Percentiles rank a stretch among this genome's conserved stretches.
These are phyloP conservation scores for Cataglyphis livida DNA, from an alignment of 2,888 invertebrate species.

Conservation along the genomic window DNA sequence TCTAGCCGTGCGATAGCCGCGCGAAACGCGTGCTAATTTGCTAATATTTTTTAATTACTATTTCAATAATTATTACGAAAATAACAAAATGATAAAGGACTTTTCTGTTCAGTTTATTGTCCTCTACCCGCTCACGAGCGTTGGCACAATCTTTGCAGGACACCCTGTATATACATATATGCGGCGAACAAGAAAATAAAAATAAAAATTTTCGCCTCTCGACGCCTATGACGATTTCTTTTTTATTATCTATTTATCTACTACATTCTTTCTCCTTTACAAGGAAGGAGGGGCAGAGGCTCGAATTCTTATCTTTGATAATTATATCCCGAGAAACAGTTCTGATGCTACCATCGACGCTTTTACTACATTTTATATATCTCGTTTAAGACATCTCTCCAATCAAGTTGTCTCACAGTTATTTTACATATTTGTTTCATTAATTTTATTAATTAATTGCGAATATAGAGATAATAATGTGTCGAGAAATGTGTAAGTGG, in stretches of 20 bases:
- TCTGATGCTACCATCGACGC: background rate
- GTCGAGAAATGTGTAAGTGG: background rate
- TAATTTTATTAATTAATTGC: background rate
- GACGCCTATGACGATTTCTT: constrained; percentile 2
- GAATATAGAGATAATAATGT: background rate
- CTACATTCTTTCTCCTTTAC: background rate
- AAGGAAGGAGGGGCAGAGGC: background rate
- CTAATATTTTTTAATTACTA: no score
- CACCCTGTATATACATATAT: background rate
- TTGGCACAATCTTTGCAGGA: no score
- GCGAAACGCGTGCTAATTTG: no score
- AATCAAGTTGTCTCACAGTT: background rate
- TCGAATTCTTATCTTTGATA: background rate
- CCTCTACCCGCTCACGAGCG: no score
- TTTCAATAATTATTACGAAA: no score
- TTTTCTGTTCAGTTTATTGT: no score
- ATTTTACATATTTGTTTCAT: background rate
- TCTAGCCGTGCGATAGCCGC: no score
- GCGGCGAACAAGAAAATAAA: background rate
- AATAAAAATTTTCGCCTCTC: background rate
- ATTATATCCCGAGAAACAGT: background rate
- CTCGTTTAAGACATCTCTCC: background rate
- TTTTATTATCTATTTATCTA: background rate
- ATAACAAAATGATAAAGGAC: no score
- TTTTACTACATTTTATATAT: background rate